A percentile compares a stretch with the other conserved stretches of the same genome.
Evolutionary conservation across 2,888 invertebrate genomes (phyloP).

Genomic region (Pyralis farinalis): DNA sequence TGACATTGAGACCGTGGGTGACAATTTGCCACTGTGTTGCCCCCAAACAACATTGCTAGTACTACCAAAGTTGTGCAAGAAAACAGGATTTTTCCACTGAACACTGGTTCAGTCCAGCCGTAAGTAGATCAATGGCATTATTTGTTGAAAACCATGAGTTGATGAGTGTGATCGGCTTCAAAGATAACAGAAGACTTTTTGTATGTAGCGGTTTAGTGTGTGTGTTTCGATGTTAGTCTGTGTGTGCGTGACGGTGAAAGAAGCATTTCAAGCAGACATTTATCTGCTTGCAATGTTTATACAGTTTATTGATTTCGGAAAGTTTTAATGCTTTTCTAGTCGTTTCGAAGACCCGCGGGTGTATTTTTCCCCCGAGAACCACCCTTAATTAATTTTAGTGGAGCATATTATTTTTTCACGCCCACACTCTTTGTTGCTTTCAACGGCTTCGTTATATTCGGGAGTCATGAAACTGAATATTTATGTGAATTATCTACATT

Average conservation of each 20-base stretch:
- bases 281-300: conserved; percentile 42
- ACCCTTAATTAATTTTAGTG: conserved; percentile 22
- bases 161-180: conserved; percentile 14
- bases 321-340: conserved; percentile 31
- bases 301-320: conserved; percentile 51
- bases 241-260: conserved; percentile 26
- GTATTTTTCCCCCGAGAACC: conserved; percentile 20
- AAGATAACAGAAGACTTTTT: conserved; percentile 14
- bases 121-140: conserved; percentile 43
- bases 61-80: conserved; percentile 5
- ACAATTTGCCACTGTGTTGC: conserved; percentile 21
- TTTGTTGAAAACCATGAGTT: conserved; percentile 17
- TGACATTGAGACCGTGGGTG: conserved; percentile 23
- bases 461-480: not conserved
- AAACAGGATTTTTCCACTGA: conserved; percentile 51
- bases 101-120: conserved; percentile 40
- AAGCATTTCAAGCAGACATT: too few species aligned
- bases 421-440: conserved; percentile 7
- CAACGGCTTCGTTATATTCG: conserved; percentile 5
- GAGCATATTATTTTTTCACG: conserved; percentile 8
- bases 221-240: conserved; percentile 20
- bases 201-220: conserved; percentile 18
- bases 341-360: conserved; percentile 23
- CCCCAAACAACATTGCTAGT: conserved; percentile 11
- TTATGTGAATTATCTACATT: too few species aligned